A percentile compares a stretch with the other conserved stretches of the same genome.
Evolutionary conservation across 2,888 invertebrate species (phyloP).

Genomic region (Operophtera brumata): DNA sequence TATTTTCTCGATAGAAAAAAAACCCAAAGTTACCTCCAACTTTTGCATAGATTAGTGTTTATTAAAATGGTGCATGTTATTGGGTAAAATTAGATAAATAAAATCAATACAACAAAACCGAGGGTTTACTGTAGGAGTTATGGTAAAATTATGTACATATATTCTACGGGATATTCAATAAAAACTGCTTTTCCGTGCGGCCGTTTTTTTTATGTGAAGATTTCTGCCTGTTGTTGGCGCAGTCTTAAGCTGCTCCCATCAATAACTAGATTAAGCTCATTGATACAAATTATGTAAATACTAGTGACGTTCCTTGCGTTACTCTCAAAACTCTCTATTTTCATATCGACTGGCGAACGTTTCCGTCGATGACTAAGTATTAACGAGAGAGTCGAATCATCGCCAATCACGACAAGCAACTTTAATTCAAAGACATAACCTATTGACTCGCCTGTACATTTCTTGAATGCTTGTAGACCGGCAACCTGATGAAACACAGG

Average conservation of each 20-base stretch:
- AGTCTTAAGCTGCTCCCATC: background rate
- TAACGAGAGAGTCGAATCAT: slow-evolving; percentile 10
- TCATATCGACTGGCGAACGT: slow-evolving; percentile 16
- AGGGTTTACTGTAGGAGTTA: no score
- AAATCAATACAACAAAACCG: no score
- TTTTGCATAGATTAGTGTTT: no score
- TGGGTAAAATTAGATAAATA: no score
- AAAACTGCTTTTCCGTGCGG: no score
- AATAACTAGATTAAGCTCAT: background rate
- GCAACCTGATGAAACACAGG: slow-evolving; percentile 8
- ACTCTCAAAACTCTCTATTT: slow-evolving; percentile 26
- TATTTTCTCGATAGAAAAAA: no score
- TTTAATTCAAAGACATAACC: slow-evolving; percentile 6
- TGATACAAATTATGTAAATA: slow-evolving; percentile 1
- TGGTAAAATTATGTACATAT: no score
- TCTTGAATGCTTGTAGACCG: background rate
- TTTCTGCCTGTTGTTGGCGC: no score
- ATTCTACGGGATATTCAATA: no score
- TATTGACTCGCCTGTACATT: background rate
- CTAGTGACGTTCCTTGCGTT: slow-evolving; percentile 15
- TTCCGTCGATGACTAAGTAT: slow-evolving; percentile 6
- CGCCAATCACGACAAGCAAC: slow-evolving; percentile 11
- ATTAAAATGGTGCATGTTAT: no score
- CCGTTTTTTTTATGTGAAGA: no score
- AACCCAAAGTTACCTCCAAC: no score